Base-by-base conservation (phyloP, 2,113 vertebrate species). In the Odocoileus virginianus region DNA sequence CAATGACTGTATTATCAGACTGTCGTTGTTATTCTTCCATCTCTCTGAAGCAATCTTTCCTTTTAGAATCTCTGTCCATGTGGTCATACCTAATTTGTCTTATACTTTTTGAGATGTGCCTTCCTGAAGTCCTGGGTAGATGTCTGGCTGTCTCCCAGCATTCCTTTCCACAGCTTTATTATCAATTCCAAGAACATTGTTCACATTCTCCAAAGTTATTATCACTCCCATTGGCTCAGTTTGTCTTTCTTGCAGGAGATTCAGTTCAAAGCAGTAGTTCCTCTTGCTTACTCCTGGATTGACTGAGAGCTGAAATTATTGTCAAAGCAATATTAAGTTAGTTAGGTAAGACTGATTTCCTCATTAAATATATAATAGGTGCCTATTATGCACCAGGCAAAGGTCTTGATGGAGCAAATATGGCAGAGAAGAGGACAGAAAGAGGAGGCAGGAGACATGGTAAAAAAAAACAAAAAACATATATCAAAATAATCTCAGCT, bases 111-210 rank as follows among this genome's bases (percentile, higher is more conserved):
- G 61, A 95, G 45, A 94, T 67, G 36, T 82, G 54, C 81, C 95
- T 96, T 97, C 58, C 55, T 97, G 55, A 97, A 88, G 30, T 61
- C 58, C 67, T 78, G 87, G 50, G 33, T 90, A 54, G 54, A 71
- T 91, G 58, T 78, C 43, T 97, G 81, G 67, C 85, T 95, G 2
- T 43, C 3, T 30, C 58, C 19, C 27, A 76, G 47, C 86, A 85
- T 93, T 94, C 47, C 50, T 97, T 96, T 95, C 89, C 67, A 94
- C 16, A 55, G 58, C 7, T 95, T 94, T 96, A 94, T 94, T 94
- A 67, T 96, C 92, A 93, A 95, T 91, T 95, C 94, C 91, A 97
- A 96, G 76, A 95, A 91, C 74, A 96, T 92, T 97, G 76, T 81
- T 90, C 93, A 96, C 71, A 94, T 93, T 97, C 85, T 95, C 81